Evolutionary conservation across 2,113 vertebrate genomes (phyloP).

Genomic region (Aegithalos caudatus): DNA sequence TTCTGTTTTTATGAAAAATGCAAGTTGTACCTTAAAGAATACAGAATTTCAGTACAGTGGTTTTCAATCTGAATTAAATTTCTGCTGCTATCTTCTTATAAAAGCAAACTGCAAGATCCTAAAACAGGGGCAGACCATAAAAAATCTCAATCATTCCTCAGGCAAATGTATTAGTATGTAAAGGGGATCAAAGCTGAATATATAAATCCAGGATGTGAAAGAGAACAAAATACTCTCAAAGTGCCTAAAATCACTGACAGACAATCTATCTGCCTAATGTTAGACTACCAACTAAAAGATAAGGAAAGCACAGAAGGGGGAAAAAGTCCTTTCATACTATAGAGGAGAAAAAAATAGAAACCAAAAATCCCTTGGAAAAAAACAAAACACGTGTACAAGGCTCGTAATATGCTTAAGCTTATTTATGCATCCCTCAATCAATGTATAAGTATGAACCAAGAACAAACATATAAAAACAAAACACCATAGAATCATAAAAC

Average conservation of each 20-base stretch:
- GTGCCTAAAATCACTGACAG: not conserved
- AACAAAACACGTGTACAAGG: not conserved
- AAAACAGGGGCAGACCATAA: not conserved
- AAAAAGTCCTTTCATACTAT: not conserved
- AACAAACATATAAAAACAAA: not conserved
- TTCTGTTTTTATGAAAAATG: not conserved
- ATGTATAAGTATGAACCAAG: not conserved
- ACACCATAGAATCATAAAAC: fast-evolving
- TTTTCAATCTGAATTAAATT: not conserved
- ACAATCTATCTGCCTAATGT: not conserved
- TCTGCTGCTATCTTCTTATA: not conserved
- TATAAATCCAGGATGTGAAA: not conserved
- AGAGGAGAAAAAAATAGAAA: not conserved
- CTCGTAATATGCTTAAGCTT: not conserved
- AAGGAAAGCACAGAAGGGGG: not conserved
- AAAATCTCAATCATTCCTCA: not conserved
- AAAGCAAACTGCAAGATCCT: not conserved
- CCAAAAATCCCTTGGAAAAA: not conserved
- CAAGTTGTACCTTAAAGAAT: not conserved
- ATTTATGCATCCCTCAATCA: not conserved
- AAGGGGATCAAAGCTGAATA: not conserved
- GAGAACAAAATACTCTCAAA: not conserved
- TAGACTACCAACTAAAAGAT: not conserved
- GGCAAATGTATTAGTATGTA: not conserved
- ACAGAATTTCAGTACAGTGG: not conserved